phyloP scores from a whole-genome alignment of 2,113 vertebrate genomes.

The Halcyon senegalensis region DNA sequence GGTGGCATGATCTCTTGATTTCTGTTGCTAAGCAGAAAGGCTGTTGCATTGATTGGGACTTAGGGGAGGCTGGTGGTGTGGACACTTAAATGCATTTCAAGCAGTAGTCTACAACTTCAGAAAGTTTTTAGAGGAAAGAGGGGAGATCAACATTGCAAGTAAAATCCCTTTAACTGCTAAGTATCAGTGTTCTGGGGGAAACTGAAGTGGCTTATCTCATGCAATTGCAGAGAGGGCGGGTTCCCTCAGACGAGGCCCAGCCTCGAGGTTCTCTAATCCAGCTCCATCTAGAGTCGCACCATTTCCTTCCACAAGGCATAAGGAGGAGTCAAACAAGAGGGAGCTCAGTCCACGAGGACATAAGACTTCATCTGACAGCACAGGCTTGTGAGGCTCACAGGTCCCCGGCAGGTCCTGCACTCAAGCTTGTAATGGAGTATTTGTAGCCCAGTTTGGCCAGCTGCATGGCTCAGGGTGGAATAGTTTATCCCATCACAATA shows the following conservation, averaged over 20 bases:
- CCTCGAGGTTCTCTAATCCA: slow-evolving; percentile 38
- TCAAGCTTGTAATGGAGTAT: neutral
- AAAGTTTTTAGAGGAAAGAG: slow-evolving; percentile 6
- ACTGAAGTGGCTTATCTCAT: neutral
- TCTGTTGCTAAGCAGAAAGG: slow-evolving; percentile 21
- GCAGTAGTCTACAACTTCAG: neutral
- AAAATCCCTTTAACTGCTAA: neutral
- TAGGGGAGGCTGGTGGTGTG: neutral
- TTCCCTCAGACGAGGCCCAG: slow-evolving; percentile 25
- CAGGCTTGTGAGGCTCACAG: accelerated
- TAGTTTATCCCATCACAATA: neutral
- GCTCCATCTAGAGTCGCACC: neutral
- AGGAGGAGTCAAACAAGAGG: neutral
- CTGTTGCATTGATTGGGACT: neutral
- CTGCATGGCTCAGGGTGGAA: neutral
- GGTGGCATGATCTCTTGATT: neutral
- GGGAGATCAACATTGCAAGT: neutral
- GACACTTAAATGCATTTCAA: neutral
- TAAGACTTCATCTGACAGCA: neutral
- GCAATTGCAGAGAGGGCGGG: neutral
- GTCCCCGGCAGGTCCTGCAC: neutral
- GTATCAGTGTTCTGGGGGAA: neutral
- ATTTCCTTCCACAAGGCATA: slow-evolving; percentile 19
- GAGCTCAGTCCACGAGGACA: neutral
- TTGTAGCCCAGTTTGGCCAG: neutral